phyloP scores from a whole-genome alignment of 2,888 invertebrate species.

The Drosophila picticornis region DNA sequence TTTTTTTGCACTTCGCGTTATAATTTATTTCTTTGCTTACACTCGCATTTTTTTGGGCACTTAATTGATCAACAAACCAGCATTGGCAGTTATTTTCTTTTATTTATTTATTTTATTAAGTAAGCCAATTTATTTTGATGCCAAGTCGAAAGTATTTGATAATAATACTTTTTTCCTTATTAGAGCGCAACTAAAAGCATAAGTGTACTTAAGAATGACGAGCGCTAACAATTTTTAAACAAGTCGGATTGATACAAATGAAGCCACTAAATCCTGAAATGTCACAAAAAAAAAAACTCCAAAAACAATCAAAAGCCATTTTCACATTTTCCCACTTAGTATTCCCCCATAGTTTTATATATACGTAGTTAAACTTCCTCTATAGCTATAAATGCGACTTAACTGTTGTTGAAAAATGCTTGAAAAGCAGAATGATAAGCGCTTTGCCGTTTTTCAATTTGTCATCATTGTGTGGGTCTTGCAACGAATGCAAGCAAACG shows the following conservation, averaged over 20 bases:
- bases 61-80: background rate
- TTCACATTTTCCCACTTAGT: no score
- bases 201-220: background rate
- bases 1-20: background rate
- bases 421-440: constrained; percentile 45
- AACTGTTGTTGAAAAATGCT: constrained; percentile 50
- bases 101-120: background rate
- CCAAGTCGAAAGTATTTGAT: background rate
- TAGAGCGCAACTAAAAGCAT: background rate
- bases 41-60: background rate
- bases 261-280: background rate
- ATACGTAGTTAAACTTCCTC: background rate
- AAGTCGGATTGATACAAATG: background rate
- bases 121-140: background rate
- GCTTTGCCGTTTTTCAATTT: constrained; percentile 16
- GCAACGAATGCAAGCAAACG: constrained; percentile 45
- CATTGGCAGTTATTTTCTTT: background rate
- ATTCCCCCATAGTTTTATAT: background rate
- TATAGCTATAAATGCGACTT: constrained; percentile 21
- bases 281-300: background rate
- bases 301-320: background rate
- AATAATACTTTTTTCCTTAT: background rate
- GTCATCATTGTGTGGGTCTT: constrained; percentile 26
- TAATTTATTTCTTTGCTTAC: background rate
- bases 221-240: background rate